Evolutionary conservation across 2,888 invertebrate genomes (phyloP), one percentile per base, ranked within the genome.

Genomic region (Ormyrus nitidulus): DNA sequence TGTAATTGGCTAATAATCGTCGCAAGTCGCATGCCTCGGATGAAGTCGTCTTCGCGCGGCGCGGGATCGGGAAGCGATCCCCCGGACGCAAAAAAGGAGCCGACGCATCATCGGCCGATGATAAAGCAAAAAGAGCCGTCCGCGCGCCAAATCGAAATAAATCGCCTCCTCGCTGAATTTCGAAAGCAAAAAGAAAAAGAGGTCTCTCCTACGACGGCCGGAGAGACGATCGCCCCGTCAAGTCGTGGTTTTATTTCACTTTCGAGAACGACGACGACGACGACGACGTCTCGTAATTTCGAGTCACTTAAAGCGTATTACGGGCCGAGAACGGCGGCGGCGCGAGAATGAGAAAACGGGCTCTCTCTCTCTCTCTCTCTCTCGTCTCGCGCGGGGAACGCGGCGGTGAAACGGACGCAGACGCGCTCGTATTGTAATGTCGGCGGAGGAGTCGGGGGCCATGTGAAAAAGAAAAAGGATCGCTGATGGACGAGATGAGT

Each of bases 221-320:
- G 34, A 34, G 34, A 34, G 13, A 13, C 34, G 34, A 34, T 34
- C 34, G 34, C 34, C 34, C 34, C 34, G 34, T 34, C 34, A 34
- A 34, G 34, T 34, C 34, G 34, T 54, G 65, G 46, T 53, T 66
- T 72, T 78, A 71, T 78, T 66, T 78, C 53, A 59, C 48, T 72
- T 72, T 78, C 56, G 68, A 72, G 46, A 34, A 59, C 58, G 34
- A 61, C 19, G 19, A 19, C 19, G 19, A 19, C 34, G 3, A 34
- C 34, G 56, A 19, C 71, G n/a, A 51, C 13, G 71, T 64, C 73
- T 74, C 49, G 73, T 74, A 79, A 68, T 79, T 79, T 75, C 74
- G 51, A 70, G 64, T 79, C 70, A 79, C 70, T 75, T 73, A 73
- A 75, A 64, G 59, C 19, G 72, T 56, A 71, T 73, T 69, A 79